phyloP scores from a whole-genome alignment of 2,113 vertebrate species.

The Eptesicus fuscus region DNA sequence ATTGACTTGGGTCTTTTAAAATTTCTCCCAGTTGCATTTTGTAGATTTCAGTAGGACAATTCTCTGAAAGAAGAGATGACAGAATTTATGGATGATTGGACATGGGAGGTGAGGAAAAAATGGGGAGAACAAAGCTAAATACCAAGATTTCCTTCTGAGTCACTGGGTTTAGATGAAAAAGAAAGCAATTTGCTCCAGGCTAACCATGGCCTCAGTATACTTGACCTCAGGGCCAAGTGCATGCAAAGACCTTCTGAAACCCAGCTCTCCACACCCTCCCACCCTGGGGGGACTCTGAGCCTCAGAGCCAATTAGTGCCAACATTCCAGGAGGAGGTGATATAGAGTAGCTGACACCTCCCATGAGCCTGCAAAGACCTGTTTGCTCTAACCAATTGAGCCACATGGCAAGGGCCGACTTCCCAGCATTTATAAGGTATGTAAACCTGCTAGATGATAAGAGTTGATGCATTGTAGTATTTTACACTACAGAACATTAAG shows the following conservation, averaged over 20 bases:
- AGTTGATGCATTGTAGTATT: no score
- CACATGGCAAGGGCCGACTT: neutral
- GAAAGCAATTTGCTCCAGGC: neutral
- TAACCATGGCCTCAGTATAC: neutral
- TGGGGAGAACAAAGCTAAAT: neutral
- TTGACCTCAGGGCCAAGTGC: neutral
- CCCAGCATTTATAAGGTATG: neutral
- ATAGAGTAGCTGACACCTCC: neutral
- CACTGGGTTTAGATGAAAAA: neutral
- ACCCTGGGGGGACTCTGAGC: neutral
- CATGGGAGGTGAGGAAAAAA: neutral
- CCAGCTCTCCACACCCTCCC: neutral
- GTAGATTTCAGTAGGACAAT: neutral
- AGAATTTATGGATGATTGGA: neutral
- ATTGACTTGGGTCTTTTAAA: neutral
- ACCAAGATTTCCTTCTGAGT: neutral
- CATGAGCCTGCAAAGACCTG: fast-evolving
- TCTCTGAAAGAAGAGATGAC: neutral
- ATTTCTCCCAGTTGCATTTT: neutral
- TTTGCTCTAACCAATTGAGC: no score
- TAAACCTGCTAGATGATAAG: neutral
- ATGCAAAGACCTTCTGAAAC: neutral
- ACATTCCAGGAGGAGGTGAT: neutral
- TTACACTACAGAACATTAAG: neutral
- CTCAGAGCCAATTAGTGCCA: neutral